Percentiles rank a stretch among this genome's conserved stretches.
phyloP scores from a whole-genome alignment of 2,113 vertebrate genomes.

The Orycteropus afer region DNA sequence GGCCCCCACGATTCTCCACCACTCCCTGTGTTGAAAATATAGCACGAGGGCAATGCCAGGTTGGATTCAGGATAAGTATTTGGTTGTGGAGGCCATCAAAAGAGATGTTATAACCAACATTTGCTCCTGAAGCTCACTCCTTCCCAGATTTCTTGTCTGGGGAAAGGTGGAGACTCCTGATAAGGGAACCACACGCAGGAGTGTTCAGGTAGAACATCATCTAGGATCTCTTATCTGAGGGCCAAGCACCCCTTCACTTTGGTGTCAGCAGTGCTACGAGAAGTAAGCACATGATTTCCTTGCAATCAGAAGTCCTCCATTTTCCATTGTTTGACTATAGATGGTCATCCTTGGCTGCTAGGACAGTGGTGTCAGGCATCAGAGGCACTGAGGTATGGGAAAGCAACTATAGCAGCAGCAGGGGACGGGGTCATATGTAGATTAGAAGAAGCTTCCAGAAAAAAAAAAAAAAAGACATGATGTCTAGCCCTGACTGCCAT shows the following conservation, averaged over 20 bases:
- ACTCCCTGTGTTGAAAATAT: background rate
- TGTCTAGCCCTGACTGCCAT: background rate
- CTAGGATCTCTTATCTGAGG: background rate
- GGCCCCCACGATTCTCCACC: background rate
- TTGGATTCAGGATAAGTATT: background rate
- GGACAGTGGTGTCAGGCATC: background rate
- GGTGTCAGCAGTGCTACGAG: background rate
- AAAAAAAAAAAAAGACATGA: no score
- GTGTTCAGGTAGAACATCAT: background rate
- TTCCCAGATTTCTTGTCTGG: slow-evolving; percentile 3
- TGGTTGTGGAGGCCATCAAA: background rate
- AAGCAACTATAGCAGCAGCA: background rate
- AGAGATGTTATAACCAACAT: background rate
- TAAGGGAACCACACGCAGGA: background rate
- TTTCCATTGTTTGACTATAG: background rate
- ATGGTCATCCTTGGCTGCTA: background rate
- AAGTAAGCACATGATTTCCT: background rate
- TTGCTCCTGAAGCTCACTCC: background rate
- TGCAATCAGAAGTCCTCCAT: background rate
- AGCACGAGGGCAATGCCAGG: background rate
- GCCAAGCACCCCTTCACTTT: background rate
- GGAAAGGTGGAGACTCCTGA: background rate
- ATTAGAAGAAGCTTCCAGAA: background rate
- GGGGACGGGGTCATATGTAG: background rate
- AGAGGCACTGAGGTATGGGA: background rate